Base-by-base conservation (phyloP, 2,797 vertebrate genomes). In the Sciaenops ocellatus region DNA sequence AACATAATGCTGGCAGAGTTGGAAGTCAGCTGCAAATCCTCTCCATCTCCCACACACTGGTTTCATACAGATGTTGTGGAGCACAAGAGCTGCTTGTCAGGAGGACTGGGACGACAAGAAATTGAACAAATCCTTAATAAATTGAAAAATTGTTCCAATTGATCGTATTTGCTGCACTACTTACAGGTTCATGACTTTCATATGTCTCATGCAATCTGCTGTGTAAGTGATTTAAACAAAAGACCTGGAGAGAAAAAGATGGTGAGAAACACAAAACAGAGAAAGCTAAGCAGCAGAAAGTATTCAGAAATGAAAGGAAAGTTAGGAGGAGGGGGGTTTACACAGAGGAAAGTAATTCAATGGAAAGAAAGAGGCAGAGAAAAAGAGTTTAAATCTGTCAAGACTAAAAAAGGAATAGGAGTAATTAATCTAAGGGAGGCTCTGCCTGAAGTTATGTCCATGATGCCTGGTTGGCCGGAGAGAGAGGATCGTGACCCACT, bases 401-500 rank as follows among this genome's bases (percentile, higher is more conserved):
- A 59, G 71, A 52, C 30, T 38, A 63, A 80, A 69, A 55, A 73
- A 67, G 12, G 28, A 77, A 66, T 22, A 26, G 12, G 47, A 67
- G 57, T 57, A 72, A 55, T 78, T 86, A 34, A 73, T 83, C 63
- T 56, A 26, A 16, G 24, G 71, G 50, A 78, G 51, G 38, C 59
- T 85, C 26, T 76, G 38, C 48, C 59, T 70, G 18, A 69, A 70
- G 60, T 68, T 75, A 68, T 52, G 47, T 71, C 80, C 51, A 73
- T 28, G 66, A 64, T 20, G 38, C 51, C 10, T n/a, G 62, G 75
- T 59, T 78, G 85, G 50, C 59, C 67, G 44, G 30, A 48, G 24
- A 38, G 80, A 76, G 55, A 50, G 9, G 62, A 57, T 57, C 44
- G 34, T 82, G 87, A 87, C 79, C 83, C 64, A 85, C 59, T 83